Evolutionary conservation across 2,888 invertebrate species (phyloP).

Genomic region (Temnothorax ravouxi): DNA sequence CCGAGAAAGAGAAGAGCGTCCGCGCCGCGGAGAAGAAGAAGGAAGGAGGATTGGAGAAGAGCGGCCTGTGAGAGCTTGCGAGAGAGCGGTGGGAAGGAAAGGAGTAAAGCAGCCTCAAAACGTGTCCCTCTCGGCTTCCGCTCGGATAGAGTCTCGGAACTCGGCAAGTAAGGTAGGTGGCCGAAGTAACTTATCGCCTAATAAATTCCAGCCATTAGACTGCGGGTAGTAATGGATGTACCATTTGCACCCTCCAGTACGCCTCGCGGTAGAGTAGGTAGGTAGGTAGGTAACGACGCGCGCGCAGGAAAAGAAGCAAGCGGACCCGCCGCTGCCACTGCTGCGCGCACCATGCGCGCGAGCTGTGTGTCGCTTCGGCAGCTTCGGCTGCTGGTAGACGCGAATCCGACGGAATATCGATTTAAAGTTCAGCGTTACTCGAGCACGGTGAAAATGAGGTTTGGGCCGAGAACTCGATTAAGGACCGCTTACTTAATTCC

Average conservation of each 20-base stretch:
- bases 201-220: slow-evolving; percentile 83
- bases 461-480: slow-evolving; percentile 71
- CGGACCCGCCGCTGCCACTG: slow-evolving; percentile 12
- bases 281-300: slow-evolving; percentile 35
- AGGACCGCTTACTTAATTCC: slow-evolving; percentile 49
- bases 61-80: not conserved
- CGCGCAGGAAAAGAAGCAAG: slow-evolving; percentile 15
- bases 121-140: slow-evolving; percentile 76
- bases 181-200: slow-evolving; percentile 82
- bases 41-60: not conserved
- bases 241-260: slow-evolving; percentile 81
- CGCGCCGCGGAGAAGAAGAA: too few species aligned
- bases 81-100: slow-evolving; percentile 30
- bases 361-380: slow-evolving; percentile 55
- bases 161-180: slow-evolving; percentile 74
- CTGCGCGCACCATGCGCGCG: slow-evolving; percentile 5
- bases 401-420: slow-evolving; percentile 74
- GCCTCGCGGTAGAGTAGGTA: slow-evolving; percentile 61
- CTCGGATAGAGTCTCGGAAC: slow-evolving; percentile 77
- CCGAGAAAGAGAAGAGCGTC: slow-evolving; percentile 44
- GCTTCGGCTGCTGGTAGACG: slow-evolving; percentile 59
- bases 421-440: slow-evolving; percentile 74
- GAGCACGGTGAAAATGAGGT: slow-evolving; percentile 60
- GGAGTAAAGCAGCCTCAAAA: slow-evolving; percentile 69
- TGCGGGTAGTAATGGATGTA: slow-evolving; percentile 83